Evolutionary conservation across 2,888 invertebrate species (phyloP).

Genomic region (Deroplatys truncata): DNA sequence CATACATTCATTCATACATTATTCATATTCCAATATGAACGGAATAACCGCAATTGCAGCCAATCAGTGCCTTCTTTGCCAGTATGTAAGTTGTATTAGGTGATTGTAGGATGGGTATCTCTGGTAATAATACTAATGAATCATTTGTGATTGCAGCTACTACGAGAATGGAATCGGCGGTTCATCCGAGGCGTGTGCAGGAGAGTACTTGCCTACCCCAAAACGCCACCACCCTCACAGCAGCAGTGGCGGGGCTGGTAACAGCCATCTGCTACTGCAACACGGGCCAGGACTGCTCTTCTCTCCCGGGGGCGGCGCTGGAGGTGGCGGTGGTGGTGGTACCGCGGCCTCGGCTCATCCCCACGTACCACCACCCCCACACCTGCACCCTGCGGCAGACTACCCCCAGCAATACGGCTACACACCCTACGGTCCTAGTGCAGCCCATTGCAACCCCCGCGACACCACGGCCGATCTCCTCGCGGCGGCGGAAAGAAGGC

Average conservation of each 20-base stretch:
- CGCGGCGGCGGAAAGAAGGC: conserved; percentile 39
- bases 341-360: conserved; percentile 38
- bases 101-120: too few relatives aligned
- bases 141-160: conserved; percentile 36
- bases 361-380: conserved; percentile 39
- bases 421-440: conserved; percentile 37
- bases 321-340: conserved; percentile 26
- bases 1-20: too few relatives aligned
- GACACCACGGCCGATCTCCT: conserved; percentile 32
- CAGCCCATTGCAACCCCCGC: conserved; percentile 36
- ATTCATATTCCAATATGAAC: too few relatives aligned
- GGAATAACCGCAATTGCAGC: too few relatives aligned
- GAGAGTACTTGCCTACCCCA: conserved; percentile 28
- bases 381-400: conserved; percentile 33
- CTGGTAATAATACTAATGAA: too few relatives aligned
- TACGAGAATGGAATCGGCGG: conserved; percentile 39
- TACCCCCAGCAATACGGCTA: conserved; percentile 41
- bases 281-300: conserved; percentile 38
- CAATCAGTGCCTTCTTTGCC: too few relatives aligned
- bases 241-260: not conserved
- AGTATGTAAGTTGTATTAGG: too few relatives aligned
- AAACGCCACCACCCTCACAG: conserved; percentile 29
- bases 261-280: conserved; percentile 26
- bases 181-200: conserved; percentile 17
- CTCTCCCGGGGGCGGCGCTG: conserved; percentile 36